A percentile compares a stretch with the other conserved stretches of the same genome.
Conservation (phyloP, 2,113 vertebrate species). For the Tichodroma muraria region DNA sequence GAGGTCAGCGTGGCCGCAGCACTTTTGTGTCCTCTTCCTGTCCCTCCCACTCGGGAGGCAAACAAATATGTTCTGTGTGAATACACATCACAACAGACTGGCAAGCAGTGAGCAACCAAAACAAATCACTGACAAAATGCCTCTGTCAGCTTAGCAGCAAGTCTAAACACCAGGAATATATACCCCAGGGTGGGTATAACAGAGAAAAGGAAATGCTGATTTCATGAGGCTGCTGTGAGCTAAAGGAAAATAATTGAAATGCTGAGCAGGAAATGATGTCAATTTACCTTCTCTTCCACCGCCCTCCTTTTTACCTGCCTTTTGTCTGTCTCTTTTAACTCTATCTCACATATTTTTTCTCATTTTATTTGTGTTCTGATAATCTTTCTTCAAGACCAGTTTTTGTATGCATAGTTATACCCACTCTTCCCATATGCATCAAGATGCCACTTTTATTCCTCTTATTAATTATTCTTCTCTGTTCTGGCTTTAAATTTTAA, state of each 20-base stretch:
- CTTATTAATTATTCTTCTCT: not conserved
- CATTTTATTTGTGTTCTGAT: not conserved
- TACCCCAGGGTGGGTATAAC: not conserved
- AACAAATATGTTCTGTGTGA: conserved; percentile 45
- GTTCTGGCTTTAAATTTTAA: not conserved
- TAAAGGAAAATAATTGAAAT: not conserved
- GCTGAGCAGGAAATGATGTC: not conserved
- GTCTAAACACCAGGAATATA: not conserved
- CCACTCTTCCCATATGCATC: not conserved
- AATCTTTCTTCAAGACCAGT: not conserved
- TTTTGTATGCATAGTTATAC: not conserved
- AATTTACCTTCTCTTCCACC: not conserved
- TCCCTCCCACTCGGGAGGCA: conserved; percentile 32
- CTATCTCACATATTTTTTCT: not conserved
- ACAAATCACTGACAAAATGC: conserved; percentile 54
- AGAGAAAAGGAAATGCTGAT: not conserved
- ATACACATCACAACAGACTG: conserved; percentile 28
- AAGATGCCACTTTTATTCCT: not conserved
- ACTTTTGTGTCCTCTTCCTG: not conserved
- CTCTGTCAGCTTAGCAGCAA: conserved; percentile 17
- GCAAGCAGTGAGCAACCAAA: conserved; percentile 42
- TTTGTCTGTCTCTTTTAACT: not conserved
- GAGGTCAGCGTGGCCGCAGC: conserved; percentile 1
- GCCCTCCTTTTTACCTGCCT: not conserved
- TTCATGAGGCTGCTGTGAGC: not conserved